Evolutionary conservation across 1,140 invertebrate species (phyloP).

Genomic region (Ctenoplectra terminalis): DNA sequence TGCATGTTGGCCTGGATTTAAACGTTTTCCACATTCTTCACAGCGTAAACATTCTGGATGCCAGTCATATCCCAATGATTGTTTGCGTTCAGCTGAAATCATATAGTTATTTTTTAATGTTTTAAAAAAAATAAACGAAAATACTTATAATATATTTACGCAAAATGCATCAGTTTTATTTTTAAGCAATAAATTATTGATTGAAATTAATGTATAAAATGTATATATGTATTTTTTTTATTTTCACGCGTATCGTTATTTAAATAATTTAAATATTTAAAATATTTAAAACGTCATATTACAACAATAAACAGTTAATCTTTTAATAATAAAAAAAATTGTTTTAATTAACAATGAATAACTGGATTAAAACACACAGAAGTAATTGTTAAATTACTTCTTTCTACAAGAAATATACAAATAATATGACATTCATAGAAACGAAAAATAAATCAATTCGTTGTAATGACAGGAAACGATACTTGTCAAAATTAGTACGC

Average conservation of each 20-base stretch:
- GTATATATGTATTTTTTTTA: too few relatives aligned
- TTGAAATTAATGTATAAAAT: too few relatives aligned
- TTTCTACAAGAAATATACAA: neutral
- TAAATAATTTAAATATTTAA: neutral
- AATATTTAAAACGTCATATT: neutral
- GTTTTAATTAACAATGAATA: neutral
- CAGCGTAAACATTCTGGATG: slow-evolving; percentile 95
- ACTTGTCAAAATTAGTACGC: slow-evolving; percentile 53
- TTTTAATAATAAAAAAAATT: slow-evolving; percentile 10
- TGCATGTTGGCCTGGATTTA: slow-evolving; percentile 94
- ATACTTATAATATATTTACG: neutral
- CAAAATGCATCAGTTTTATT: neutral
- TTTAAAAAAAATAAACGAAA: slow-evolving; percentile 8
- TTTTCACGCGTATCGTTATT: too few relatives aligned
- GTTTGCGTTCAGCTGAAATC: slow-evolving; percentile 92
- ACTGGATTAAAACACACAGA: neutral
- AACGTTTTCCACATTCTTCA: slow-evolving; percentile 94
- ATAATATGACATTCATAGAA: neutral
- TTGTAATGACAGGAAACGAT: slow-evolving; percentile 35
- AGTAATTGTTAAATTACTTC: neutral
- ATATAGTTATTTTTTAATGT: slow-evolving; percentile 14
- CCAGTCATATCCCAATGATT: slow-evolving; percentile 96
- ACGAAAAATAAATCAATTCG: slow-evolving; percentile 12
- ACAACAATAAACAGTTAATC: neutral
- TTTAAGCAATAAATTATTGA: too few relatives aligned